Evolutionary conservation across 2,888 invertebrate genomes (phyloP).

Genomic region (Carterocephalus palaemon): DNA sequence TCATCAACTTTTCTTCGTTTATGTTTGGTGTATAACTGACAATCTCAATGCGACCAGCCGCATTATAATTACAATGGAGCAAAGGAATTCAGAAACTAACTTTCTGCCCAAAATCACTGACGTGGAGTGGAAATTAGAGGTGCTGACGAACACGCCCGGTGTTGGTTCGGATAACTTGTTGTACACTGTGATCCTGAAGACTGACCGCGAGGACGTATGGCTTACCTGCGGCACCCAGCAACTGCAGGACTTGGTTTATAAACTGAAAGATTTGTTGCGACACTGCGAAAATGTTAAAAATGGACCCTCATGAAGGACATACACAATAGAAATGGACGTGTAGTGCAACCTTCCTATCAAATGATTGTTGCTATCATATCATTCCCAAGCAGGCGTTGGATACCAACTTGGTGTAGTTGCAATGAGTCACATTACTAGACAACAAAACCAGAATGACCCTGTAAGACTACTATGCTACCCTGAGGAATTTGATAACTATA

Average conservation of each 20-base stretch:
- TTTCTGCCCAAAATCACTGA: constrained; percentile 76
- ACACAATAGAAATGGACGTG: constrained; percentile 21
- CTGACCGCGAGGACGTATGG: constrained; percentile 69
- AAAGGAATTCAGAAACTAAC: constrained; percentile 37
- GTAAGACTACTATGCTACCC: too few species aligned
- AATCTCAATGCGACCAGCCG: too few species aligned
- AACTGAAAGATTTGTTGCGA: constrained; percentile 81
- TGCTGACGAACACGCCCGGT: constrained; percentile 60
- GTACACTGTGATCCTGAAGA: constrained; percentile 66
- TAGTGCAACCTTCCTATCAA: too few species aligned
- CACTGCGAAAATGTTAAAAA: constrained; percentile 79
- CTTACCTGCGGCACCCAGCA: constrained; percentile 82
- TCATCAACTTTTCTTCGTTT: too few species aligned
- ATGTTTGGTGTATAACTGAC: too few species aligned
- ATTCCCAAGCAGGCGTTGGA: too few species aligned
- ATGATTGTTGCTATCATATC: too few species aligned
- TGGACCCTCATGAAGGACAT: constrained; percentile 47
- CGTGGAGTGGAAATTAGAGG: constrained; percentile 81
- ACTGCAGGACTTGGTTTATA: constrained; percentile 82
- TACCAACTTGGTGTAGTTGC: too few species aligned
- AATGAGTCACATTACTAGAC: too few species aligned
- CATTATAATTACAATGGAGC: constrained; percentile 47
- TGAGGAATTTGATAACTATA: too few species aligned
- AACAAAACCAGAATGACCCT: too few species aligned
- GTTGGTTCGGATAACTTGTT: constrained; percentile 64